phyloP scores from a whole-genome alignment of 2,888 invertebrate species.

The Schrankia costaestrigalis region DNA sequence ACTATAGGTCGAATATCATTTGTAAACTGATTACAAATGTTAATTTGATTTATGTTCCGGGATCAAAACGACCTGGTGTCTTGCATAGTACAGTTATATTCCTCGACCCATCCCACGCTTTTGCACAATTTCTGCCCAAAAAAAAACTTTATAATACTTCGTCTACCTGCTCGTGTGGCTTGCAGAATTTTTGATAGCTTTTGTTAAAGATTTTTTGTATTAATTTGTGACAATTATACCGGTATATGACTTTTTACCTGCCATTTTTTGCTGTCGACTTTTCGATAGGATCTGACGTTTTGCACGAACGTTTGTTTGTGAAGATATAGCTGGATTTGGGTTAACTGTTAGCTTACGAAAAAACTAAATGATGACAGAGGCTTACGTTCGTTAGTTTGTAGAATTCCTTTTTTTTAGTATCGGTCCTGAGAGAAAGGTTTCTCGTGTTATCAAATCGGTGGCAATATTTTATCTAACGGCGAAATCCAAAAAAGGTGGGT shows the following conservation, averaged over 20 bases:
- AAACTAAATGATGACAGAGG: slow-evolving; percentile 37
- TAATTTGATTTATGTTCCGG: slow-evolving; percentile 50
- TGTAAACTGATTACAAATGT: slow-evolving; percentile 39
- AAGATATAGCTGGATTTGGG: slow-evolving; percentile 48
- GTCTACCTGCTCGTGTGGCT: slow-evolving; percentile 80
- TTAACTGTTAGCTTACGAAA: slow-evolving; percentile 53
- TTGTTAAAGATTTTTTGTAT: slow-evolving; percentile 75
- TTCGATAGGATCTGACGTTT: slow-evolving; percentile 62
- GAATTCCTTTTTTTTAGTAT: slow-evolving; percentile 19
- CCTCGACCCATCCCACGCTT: slow-evolving; percentile 71
- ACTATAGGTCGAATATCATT: slow-evolving; percentile 18
- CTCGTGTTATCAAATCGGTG: slow-evolving; percentile 16
- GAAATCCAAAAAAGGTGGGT: no score
- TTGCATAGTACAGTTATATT: slow-evolving; percentile 65
- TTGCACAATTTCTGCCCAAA: slow-evolving; percentile 71
- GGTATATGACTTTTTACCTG: slow-evolving; percentile 81
- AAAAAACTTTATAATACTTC: slow-evolving; percentile 57
- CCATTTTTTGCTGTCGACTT: slow-evolving; percentile 53
- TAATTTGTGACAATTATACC: slow-evolving; percentile 81
- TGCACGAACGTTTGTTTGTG: slow-evolving; percentile 71
- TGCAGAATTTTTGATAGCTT: slow-evolving; percentile 80
- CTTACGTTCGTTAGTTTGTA: slow-evolving; percentile 26
- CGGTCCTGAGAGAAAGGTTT: slow-evolving; percentile 20
- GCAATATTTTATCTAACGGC: slow-evolving; percentile 20
- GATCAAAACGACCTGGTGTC: slow-evolving; percentile 45